Conservation (phyloP, 2,888 invertebrate species). For the Melieria picta region DNA sequence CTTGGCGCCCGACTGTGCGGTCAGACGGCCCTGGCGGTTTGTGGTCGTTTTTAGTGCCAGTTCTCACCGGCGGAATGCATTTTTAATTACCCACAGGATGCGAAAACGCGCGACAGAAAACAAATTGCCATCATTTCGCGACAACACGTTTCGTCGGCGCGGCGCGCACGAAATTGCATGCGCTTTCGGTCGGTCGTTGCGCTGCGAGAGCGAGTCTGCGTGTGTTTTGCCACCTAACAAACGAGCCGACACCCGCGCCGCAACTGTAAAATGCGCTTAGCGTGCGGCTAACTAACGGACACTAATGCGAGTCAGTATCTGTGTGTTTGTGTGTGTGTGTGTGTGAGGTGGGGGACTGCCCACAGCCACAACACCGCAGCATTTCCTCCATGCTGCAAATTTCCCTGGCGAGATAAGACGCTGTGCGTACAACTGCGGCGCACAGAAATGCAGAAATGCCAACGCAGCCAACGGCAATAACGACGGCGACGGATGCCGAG, state of each 20-base stretch:
- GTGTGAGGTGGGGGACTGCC: not conserved
- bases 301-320: too few relatives aligned
- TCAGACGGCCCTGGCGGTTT: not conserved
- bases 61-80: slow-evolving; percentile 41
- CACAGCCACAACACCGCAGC: slow-evolving; percentile 5
- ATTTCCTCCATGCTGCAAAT: slow-evolving; percentile 27
- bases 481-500: not conserved
- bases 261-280: not conserved
- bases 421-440: not conserved
- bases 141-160: slow-evolving; percentile 24
- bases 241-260: slow-evolving; percentile 25
- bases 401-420: slow-evolving; percentile 26
- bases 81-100: slow-evolving; percentile 51
- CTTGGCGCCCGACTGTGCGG: too few relatives aligned
- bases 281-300: not conserved
- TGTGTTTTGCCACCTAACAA: too few relatives aligned
- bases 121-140: slow-evolving; percentile 35
- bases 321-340: too few relatives aligned
- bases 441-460: slow-evolving; percentile 14
- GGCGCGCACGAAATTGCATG: slow-evolving; percentile 15
- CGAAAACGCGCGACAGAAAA: slow-evolving; percentile 37
- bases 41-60: slow-evolving; percentile 26
- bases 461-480: slow-evolving; percentile 2
- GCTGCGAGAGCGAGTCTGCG: not conserved
- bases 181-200: slow-evolving; percentile 2